Percentiles rank a stretch among this genome's conserved stretches.
Conservation (phyloP, 2,113 vertebrate genomes). For the Natator depressus region DNA sequence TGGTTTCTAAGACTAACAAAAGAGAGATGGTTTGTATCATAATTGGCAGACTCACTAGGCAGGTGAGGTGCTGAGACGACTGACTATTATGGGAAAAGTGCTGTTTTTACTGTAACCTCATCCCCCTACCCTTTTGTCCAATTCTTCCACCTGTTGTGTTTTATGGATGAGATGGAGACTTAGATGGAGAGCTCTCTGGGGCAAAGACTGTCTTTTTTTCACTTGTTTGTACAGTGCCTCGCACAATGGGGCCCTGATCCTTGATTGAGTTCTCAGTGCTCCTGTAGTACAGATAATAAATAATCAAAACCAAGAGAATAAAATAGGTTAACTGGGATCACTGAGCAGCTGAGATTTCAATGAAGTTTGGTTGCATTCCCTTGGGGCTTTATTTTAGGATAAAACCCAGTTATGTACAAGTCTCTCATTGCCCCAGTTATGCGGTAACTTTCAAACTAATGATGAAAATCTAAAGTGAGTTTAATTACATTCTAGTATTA, state of each 20-base stretch:
- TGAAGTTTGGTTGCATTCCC: not conserved
- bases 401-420: not conserved
- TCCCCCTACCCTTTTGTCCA: not conserved
- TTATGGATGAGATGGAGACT: not conserved
- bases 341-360: not conserved
- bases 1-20: not conserved
- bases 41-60: not conserved
- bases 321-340: not conserved
- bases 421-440: not conserved
- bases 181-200: not conserved
- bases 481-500: not conserved
- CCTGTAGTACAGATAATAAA: not conserved
- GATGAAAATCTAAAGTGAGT: not conserved
- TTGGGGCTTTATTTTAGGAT: not conserved
- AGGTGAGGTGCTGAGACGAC: not conserved
- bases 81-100: not conserved
- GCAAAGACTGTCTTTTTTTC: not conserved
- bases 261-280: not conserved
- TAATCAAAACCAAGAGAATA: not conserved
- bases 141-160: not conserved
- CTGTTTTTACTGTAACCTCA: not conserved
- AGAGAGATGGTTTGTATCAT: not conserved
- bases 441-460: not conserved
- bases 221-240: accelerated
- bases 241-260: not conserved